A percentile compares a stretch with the other conserved stretches of the same genome.
These are phyloP conservation scores for Cyanistes caeruleus DNA, from an alignment of 2,113 vertebrate genomes.

Conservation along the genomic window DNA sequence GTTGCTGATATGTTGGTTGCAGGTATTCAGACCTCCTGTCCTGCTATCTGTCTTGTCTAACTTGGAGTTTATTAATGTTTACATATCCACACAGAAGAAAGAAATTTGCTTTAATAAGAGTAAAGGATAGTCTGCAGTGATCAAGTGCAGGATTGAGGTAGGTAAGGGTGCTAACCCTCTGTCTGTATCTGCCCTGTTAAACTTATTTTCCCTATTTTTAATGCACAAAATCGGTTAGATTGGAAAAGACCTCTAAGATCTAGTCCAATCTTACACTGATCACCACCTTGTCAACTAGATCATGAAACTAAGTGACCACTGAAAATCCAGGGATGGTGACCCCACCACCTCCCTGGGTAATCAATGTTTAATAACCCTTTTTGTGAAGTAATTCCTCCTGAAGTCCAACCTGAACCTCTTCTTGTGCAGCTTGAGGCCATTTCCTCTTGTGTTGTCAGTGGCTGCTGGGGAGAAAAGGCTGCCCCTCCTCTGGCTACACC, in stretches of 20 bases:
- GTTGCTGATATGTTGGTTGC: neutral
- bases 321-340: neutral
- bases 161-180: neutral
- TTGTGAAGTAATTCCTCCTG: neutral
- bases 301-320: neutral
- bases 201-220: neutral
- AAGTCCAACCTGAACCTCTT: neutral
- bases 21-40: neutral
- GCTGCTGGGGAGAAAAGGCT: neutral
- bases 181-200: neutral
- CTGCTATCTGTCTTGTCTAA: neutral
- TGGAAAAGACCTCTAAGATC: neutral
- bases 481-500: accelerated
- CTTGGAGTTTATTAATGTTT: neutral
- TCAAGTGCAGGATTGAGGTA: neutral
- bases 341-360: neutral
- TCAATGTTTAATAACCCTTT: neutral
- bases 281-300: too few species aligned
- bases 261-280: neutral
- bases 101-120: neutral
- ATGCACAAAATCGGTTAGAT: neutral
- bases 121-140: neutral
- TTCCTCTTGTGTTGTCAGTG: neutral
- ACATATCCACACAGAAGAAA: neutral
- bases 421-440: neutral